These are phyloP conservation scores for Hypotaenidia philippensis DNA, from an alignment of 2,797 vertebrate species.

Conservation along the genomic window DNA sequence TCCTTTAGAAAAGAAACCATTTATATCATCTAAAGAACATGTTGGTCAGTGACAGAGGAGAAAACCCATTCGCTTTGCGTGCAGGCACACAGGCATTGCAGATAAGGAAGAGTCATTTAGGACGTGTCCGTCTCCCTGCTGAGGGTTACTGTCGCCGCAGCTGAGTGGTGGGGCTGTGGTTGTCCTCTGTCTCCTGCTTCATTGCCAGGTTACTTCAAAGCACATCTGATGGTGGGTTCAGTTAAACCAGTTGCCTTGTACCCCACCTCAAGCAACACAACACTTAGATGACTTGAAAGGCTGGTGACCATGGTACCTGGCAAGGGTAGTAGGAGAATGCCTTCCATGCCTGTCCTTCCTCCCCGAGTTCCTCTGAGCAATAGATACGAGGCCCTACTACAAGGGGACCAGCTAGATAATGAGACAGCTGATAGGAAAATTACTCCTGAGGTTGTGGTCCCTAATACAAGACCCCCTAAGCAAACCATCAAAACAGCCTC, in stretches of 20 bases:
- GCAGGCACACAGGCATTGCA: background rate
- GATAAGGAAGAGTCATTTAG: background rate
- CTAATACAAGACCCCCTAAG: too few relatives aligned
- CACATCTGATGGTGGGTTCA: background rate
- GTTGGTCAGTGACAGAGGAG: background rate
- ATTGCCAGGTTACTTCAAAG: background rate
- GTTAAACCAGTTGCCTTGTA: rapidly evolving
- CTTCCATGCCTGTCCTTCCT: too few relatives aligned
- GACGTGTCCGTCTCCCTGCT: background rate
- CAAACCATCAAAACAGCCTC: too few relatives aligned
- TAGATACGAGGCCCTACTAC: too few relatives aligned
- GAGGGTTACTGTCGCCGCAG: background rate
- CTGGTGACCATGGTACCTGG: background rate
- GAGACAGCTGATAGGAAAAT: too few relatives aligned
- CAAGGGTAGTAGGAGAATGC: too few relatives aligned
- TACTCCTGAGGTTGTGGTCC: too few relatives aligned
- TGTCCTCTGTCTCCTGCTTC: background rate
- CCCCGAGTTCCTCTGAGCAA: too few relatives aligned
- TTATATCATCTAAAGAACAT: background rate
- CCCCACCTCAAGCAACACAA: background rate
- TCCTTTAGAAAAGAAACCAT: background rate
- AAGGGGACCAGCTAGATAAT: too few relatives aligned
- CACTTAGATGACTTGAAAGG: background rate
- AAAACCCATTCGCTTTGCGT: background rate
- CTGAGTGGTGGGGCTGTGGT: rapidly evolving